Conservation (phyloP, 2,797 vertebrate species). For the Hyperoplus immaculatus region DNA sequence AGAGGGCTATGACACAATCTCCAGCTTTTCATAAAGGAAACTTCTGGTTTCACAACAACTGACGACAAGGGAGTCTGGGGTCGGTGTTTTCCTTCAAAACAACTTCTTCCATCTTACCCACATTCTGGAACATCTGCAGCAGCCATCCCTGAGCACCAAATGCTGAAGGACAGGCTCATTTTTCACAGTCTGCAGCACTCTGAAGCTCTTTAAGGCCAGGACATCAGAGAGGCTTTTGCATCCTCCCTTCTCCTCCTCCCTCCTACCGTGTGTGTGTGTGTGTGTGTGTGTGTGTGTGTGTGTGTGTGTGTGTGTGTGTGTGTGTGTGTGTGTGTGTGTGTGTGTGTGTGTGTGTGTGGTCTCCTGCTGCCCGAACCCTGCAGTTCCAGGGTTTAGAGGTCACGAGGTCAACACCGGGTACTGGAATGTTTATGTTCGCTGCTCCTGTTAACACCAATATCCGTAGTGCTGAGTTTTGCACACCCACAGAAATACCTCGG, state of each 20-base stretch:
- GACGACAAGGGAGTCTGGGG: conserved; percentile 19
- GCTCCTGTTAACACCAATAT: conserved; percentile 69
- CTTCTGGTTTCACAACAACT: conserved; percentile 60
- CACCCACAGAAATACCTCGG: conserved; percentile 27
- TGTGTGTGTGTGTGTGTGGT: conserved; percentile 78
- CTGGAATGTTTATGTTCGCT: conserved; percentile 80
- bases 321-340: too few relatives aligned
- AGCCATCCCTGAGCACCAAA: conserved; percentile 48
- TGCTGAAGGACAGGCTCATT: conserved; percentile 45
- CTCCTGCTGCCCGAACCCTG: conserved; percentile 57
- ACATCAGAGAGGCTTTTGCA: conserved; percentile 56
- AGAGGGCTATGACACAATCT: conserved; percentile 63
- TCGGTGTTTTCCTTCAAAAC: conserved; percentile 42
- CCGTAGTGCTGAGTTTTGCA: conserved; percentile 28
- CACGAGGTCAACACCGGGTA: conserved; percentile 77
- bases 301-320: too few relatives aligned
- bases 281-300: too few relatives aligned
- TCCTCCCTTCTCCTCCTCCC: conserved; percentile 22
- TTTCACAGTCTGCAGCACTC: conserved; percentile 48
- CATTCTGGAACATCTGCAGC: conserved; percentile 39
- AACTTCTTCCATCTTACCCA: conserved; percentile 38
- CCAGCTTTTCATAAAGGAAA: conserved; percentile 72
- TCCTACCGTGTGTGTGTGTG: conserved; percentile 65
- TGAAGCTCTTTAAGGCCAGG: conserved; percentile 60
- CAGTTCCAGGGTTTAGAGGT: conserved; percentile 66